Percentiles rank a stretch among this genome's conserved stretches.
These are phyloP conservation scores for Brachionus rubens DNA, from an alignment of 1,140 invertebrate species.

Conservation along the genomic window DNA sequence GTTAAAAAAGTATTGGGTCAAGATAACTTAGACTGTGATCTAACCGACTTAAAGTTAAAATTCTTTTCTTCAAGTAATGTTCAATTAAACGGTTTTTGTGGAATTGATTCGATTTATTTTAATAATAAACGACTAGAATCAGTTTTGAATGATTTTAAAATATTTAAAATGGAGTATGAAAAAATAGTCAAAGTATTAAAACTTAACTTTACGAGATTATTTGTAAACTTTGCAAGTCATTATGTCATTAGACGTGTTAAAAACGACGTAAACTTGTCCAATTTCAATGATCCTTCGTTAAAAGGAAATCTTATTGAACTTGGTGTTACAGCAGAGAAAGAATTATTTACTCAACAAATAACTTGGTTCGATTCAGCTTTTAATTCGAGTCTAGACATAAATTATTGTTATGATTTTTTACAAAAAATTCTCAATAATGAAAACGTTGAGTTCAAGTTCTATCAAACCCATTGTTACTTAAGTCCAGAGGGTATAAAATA, in stretches of 20 bases:
- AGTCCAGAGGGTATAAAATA: background rate
- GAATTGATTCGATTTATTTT: background rate
- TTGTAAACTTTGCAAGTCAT: background rate
- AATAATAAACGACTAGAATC: background rate
- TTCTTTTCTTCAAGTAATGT: background rate
- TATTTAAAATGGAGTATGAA: background rate
- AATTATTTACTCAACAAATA: conserved; percentile 25
- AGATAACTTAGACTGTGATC: background rate
- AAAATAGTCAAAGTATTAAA: conserved; percentile 4
- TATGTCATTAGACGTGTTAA: background rate
- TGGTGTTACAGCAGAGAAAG: background rate
- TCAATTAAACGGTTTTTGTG: background rate
- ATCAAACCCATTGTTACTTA: conserved; percentile 1
- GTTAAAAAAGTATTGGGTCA: background rate
- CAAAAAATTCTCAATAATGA: background rate
- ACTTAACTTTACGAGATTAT: background rate
- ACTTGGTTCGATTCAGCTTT: conserved; percentile 14
- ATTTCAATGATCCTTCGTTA: background rate
- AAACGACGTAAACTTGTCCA: conserved; percentile 2
- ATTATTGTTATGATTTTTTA: background rate
- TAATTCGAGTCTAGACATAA: background rate
- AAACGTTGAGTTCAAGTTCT: background rate
- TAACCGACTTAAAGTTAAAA: conserved; percentile 2
- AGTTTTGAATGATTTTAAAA: background rate
- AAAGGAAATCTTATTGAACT: background rate